phyloP scores from a whole-genome alignment of 1,140 invertebrate species.

The Pemphigus obesinymphae region DNA sequence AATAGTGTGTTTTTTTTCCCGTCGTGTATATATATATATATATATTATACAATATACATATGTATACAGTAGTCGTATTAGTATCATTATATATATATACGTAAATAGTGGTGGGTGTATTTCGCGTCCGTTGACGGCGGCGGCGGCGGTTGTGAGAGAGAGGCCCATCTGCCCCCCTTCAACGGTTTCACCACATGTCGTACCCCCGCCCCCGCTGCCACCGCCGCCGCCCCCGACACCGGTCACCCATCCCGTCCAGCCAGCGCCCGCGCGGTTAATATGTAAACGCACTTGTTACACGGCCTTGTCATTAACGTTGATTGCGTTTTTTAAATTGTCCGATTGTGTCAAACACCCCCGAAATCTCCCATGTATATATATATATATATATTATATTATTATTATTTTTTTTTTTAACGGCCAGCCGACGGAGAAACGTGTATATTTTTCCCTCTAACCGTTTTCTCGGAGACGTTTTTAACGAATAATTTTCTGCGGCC shows the following conservation, averaged over 20 bases:
- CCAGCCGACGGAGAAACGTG: not conserved
- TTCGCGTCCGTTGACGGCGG: slow-evolving; percentile 38
- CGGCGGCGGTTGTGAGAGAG: slow-evolving; percentile 4
- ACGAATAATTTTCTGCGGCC: not conserved
- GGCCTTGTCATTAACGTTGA: slow-evolving; percentile 41
- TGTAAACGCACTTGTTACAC: slow-evolving; percentile 39
- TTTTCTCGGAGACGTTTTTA: not conserved
- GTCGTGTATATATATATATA: not conserved
- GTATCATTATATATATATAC: not conserved
- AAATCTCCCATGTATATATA: slow-evolving; percentile 28
- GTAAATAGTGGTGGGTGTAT: slow-evolving; percentile 30
- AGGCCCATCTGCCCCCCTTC: slow-evolving; percentile 31
- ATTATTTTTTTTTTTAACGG: not conserved
- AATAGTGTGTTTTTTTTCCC: slow-evolving; percentile 29
- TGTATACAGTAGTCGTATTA: no score
- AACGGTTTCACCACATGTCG: slow-evolving; percentile 41
- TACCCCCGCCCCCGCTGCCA: not conserved
- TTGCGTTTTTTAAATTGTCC: slow-evolving; percentile 39
- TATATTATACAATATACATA: not conserved
- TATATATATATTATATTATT: no score
- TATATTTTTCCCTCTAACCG: not conserved
- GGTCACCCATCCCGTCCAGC: not conserved
- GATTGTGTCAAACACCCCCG: slow-evolving; percentile 39
- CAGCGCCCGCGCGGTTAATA: no score
- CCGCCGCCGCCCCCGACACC: not conserved